Conservation (phyloP, 2,797 vertebrate genomes). For the Premnoplex brunnescens region DNA sequence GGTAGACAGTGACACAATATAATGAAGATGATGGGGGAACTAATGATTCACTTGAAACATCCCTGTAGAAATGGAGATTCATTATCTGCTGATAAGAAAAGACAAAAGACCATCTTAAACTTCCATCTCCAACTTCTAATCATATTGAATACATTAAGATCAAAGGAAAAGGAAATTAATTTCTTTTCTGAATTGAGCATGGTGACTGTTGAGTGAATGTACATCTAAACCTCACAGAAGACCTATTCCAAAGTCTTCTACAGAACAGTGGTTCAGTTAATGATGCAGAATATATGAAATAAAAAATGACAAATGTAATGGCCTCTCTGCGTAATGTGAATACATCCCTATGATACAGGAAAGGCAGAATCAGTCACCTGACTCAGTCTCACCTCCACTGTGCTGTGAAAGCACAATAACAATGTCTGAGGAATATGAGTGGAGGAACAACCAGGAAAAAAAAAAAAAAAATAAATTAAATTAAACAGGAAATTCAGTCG, state of each 20-base stretch:
- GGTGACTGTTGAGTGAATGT: not conserved
- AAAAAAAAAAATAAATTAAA: not conserved
- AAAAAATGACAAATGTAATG: not conserved
- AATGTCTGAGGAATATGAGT: not conserved
- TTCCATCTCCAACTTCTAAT: not conserved
- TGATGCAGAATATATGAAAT: not conserved
- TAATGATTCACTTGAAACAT: not conserved
- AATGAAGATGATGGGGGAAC: not conserved
- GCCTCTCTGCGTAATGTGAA: not conserved
- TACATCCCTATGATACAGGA: not conserved
- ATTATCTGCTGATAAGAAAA: not conserved
- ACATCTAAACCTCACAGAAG: not conserved
- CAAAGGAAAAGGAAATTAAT: accelerated
- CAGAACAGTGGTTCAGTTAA: not conserved
- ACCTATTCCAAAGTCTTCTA: not conserved
- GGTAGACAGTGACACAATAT: accelerated
- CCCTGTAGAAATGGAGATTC: not conserved
- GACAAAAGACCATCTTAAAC: not conserved
- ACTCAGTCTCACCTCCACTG: not conserved
- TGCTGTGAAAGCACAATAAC: not conserved
- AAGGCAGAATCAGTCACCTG: not conserved
- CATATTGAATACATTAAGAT: not conserved
- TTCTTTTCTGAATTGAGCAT: not conserved
- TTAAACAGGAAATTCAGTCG: not conserved
- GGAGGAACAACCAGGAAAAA: not conserved